Evolutionary conservation across 2,888 invertebrate species (phyloP), one percentile per base, ranked within the genome.

Genomic region (Altica lythri): DNA sequence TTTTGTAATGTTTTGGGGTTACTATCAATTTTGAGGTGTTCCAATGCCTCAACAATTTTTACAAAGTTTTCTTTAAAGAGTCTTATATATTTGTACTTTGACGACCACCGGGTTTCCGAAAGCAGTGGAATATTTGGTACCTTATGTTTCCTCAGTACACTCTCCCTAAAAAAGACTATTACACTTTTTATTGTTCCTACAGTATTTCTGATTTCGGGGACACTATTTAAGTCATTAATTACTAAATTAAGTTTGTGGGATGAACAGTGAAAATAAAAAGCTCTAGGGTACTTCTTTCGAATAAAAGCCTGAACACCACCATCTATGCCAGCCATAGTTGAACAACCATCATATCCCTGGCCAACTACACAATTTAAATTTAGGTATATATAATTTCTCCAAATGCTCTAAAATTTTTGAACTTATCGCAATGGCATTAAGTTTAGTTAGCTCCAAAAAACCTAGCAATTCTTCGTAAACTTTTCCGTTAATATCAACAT

Each of bases 271-370:
- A 49, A 54, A 44, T 19, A 42, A 13, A 40, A 2, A 18, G 49
- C 54, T 17, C 18, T n/a, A 10, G 44, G 13, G 30, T 50, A 54
- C 30, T 50, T 44, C 38, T 50, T 25, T 45, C 14, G 35, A 4
- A 43, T 27, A 12, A 16, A 45, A 10, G 19, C 35, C 35, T 54
- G 49, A 13, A 54, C 49, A 22, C 54, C 54, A 29, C 22, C 14
- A 13, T 40, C 49, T 18, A 44, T 12, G 8, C 54, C 54, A 30
- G 54, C 38, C 54, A 54, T 54, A 18, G 53, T 53, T 13, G 53
- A 48, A 48, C 53, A 53, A n/a, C 47, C 48, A 43, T 53, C 48
- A 27, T 43, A 48, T 8, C 48, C 48, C 12, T 43, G 16, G 4
- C 47, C 47, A 14, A 53, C 34, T 27, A 27, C n/a, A n/a, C n/a